Evolutionary conservation across 2,113 vertebrate species (phyloP), one percentile per base, ranked within the genome.

Genomic region (Otus sunia): DNA sequence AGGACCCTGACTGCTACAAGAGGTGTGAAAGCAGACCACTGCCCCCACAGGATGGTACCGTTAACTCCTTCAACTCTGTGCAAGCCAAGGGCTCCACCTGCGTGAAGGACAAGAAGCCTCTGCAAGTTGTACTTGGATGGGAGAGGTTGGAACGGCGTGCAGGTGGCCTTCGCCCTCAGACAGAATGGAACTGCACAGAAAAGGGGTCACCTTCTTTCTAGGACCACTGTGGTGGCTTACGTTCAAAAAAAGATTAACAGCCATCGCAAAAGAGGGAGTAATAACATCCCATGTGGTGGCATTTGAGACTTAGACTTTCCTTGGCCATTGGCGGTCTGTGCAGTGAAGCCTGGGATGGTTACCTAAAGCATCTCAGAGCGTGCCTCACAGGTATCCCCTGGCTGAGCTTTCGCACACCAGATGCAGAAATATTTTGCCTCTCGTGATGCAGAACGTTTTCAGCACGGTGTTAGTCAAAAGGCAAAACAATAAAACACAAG

Each of bases 391-490:
- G 21, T 17, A 13, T 21, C 15, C n/a, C 16, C 8, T 1, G 3
- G 22, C 36, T 36, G 26, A 62, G 32, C n/a, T 58, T 27, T 37
- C 41, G 36, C 3, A 3, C 10, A 30, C 5, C 29, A 32, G 76
- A 15, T 6, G 11, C 22, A 5, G 32, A 36, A 23, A 2, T 5
- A 6, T 37, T 80, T 75, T 36, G 18, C 21, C 41, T 73, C 39
- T 14, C 14, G 0, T 14, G 21, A 13, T 7, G 25, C 0, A 6
- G 15, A 36, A 45, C 0, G 0, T 41, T n/a, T 10, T 41, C 30
- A 59, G 43, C 37, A 27, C 7, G 6, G 59, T 2, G 3, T 16
- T 18, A n/a, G 20, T 3, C 6, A 25, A 27, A 27, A 76, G 59
- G 25, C 4, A 39, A 29, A 27, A 12, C 27, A 37, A 52, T 20